Conservation (phyloP, 2,888 invertebrate species). For the Dermolepida albohirtum region DNA sequence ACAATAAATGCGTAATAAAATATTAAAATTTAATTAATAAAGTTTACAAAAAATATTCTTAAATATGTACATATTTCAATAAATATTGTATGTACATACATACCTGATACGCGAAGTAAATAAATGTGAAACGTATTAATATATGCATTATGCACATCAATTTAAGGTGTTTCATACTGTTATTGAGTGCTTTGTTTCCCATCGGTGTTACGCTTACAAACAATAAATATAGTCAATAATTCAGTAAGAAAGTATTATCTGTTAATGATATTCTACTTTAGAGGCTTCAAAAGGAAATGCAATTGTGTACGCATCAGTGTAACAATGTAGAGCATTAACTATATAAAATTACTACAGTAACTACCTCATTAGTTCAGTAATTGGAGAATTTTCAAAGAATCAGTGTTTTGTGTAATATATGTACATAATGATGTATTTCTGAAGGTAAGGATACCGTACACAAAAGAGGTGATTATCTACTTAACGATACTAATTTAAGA, state of each 20-base stretch:
- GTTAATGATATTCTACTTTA: constrained; percentile 18
- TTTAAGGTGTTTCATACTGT: background rate
- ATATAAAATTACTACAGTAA: constrained; percentile 49
- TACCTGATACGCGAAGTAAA: no score
- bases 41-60: no score
- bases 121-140: no score
- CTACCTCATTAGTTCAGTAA: constrained; percentile 49
- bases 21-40: no score
- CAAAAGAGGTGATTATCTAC: background rate
- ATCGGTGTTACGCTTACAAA: background rate
- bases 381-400: constrained; percentile 42
- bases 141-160: no score
- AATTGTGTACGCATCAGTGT: constrained; percentile 46
- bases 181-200: background rate
- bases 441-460: background rate
- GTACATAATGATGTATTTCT: constrained; percentile 28
- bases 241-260: constrained; percentile 6
- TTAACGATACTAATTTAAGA: constrained; percentile 2
- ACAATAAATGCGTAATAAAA: no score
- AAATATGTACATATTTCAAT: no score
- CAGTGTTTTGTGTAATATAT: constrained; percentile 15
- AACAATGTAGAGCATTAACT: constrained; percentile 46
- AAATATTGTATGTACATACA: no score
- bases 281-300: constrained; percentile 53
- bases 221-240: constrained; percentile 18